These are phyloP conservation scores for Myzus persicae DNA, from an alignment of 1,140 invertebrate species.

Conservation along the genomic window DNA sequence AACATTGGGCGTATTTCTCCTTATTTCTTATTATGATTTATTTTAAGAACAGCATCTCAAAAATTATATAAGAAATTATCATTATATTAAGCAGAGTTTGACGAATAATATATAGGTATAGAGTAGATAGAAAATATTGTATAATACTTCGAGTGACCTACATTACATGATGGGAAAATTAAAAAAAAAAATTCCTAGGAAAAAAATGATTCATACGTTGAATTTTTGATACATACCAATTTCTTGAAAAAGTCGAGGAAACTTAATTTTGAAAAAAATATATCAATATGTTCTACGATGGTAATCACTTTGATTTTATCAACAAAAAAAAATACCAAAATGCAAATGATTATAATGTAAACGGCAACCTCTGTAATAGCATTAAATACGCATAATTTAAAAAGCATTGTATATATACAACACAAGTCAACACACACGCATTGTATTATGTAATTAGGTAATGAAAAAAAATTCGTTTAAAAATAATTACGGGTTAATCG, in stretches of 20 bases:
- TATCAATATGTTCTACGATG: background rate
- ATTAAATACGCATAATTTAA: constrained; percentile 31
- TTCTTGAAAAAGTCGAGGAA: background rate
- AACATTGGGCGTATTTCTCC: background rate
- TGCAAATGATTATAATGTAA: background rate
- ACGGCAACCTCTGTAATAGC: background rate
- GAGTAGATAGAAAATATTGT: background rate
- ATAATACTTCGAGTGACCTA: background rate
- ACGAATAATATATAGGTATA: background rate
- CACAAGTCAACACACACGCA: background rate
- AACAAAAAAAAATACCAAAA: background rate
- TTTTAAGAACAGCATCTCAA: background rate
- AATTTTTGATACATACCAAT: background rate
- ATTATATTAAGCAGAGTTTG: background rate
- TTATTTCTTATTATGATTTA: background rate
- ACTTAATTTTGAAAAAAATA: background rate
- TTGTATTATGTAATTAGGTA: background rate
- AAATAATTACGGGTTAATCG: background rate
- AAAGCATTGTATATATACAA: background rate
- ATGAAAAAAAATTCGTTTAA: background rate
- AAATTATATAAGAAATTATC: background rate
- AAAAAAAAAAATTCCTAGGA: background rate
- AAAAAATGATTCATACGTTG: background rate
- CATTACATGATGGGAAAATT: background rate
- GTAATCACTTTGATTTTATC: background rate